Evolutionary conservation across 1,140 invertebrate species (phyloP).

Genomic region (Reticulitermes speratus): DNA sequence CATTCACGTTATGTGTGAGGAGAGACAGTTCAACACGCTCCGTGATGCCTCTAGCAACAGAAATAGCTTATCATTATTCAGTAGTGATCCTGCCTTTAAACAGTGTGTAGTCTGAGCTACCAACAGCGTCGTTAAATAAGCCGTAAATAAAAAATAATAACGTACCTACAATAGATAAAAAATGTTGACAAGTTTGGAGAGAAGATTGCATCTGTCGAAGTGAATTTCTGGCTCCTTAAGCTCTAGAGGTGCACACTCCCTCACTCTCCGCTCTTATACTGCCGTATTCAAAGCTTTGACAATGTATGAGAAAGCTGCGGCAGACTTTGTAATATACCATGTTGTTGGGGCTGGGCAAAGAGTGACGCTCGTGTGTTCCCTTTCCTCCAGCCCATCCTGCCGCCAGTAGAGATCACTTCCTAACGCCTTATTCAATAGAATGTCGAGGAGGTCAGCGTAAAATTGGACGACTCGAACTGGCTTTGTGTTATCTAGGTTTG

Average conservation of each 20-base stretch:
- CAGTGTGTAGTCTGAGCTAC: no score
- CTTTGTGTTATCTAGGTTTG: conserved; percentile 1
- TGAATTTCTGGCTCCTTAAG: not conserved
- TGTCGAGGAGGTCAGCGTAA: conserved; percentile 9
- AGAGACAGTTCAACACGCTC: no score
- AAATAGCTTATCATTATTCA: no score
- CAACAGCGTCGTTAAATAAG: no score
- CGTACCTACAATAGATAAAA: not conserved
- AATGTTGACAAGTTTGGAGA: not conserved
- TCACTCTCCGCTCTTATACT: not conserved
- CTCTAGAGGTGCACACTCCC: not conserved
- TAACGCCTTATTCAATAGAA: conserved; percentile 16
- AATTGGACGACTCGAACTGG: not conserved
- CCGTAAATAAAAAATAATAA: not conserved
- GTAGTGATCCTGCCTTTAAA: no score
- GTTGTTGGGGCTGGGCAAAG: not conserved
- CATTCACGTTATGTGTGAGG: no score
- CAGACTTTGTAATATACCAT: not conserved
- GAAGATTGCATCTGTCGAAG: not conserved
- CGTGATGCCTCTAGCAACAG: no score
- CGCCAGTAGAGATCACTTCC: not conserved
- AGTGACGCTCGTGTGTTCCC: not conserved
- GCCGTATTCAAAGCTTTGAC: not conserved
- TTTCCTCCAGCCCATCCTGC: not conserved
- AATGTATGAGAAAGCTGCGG: not conserved